Base-by-base conservation (phyloP, 2,113 vertebrate species). In the Lagopus muta region DNA sequence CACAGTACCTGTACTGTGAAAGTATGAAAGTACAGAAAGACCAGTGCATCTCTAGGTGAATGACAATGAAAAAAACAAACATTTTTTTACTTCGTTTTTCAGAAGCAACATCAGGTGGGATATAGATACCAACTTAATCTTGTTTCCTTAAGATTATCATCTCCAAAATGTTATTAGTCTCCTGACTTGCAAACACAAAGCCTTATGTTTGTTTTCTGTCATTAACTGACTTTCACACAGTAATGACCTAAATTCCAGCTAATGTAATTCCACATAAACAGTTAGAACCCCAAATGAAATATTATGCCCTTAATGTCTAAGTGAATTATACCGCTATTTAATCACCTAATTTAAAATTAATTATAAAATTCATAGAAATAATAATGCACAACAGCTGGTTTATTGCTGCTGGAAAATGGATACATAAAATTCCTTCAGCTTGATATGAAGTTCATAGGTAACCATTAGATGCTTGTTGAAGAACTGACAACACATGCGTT, bases 311-410 rank as follows among this genome's bases (percentile, higher is more conserved):
- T 73, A 93, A 73, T 43, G 58, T 74, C 62, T 32, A 76, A 85
- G 54, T 90, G 83, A 92, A 79, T 93, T 89, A 67, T 57, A 55
- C 65, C 43, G 65, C 66, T 88, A 60, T 93, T 95, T 87, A 78
- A 66, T 93, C 72, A 95, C 58, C 58, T 85, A 58, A 82, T 95
- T 93, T 86, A 47, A 86, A 93, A 88, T 88, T 70, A 94, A 82
- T 55, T 81, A 72, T 76, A 64, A 84, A 78, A 96, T 94, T 95
- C 69, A 90, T 82, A 27, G 70, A 77, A 69, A 40, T 82, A 82
- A 82, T 94, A 92, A 91, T 36, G 42, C 28, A 55, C 32, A 86
- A 28, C 82, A 95, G 93, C 80, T 95, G 88, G 76, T 86, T 89
- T 81, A 74, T 84, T 91, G 55, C 25, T 86, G 48, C 75, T 89